Conservation (phyloP, 2,113 vertebrate species). For the Alexandromys fortis region DNA sequence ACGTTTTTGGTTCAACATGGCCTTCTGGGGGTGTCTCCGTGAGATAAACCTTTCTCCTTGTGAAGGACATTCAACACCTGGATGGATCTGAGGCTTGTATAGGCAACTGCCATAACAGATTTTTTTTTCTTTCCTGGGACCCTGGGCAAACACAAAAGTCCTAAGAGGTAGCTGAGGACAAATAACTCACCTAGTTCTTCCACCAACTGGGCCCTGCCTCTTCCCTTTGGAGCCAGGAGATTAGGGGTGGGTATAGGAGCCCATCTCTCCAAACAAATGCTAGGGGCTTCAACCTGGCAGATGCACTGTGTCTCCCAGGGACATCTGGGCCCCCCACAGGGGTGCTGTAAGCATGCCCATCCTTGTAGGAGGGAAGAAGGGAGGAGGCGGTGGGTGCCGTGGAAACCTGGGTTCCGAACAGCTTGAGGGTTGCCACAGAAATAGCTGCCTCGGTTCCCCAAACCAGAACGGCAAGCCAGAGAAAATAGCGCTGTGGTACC, state of each 20-base stretch:
- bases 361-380: slow-evolving; percentile 73
- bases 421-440: slow-evolving; percentile 74
- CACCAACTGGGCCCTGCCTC: background rate
- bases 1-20: no score
- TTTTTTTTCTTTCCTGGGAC: background rate
- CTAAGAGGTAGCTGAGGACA: background rate
- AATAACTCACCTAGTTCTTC: background rate
- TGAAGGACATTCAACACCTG: background rate
- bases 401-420: slow-evolving; percentile 82
- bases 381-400: slow-evolving; percentile 80
- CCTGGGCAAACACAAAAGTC: background rate
- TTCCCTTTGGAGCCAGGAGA: background rate
- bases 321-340: slow-evolving; percentile 77
- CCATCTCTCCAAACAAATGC: background rate
- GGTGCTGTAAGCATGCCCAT: slow-evolving; percentile 69
- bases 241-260: background rate
- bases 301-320: slow-evolving; percentile 51
- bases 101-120: background rate
- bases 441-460: slow-evolving; percentile 65
- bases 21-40: background rate
- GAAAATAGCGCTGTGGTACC: slow-evolving; percentile 17
- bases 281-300: slow-evolving; percentile 62
- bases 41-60: background rate
- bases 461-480: slow-evolving; percentile 54
- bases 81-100: background rate